Conservation (phyloP, 2,113 vertebrate species). For the Pelecanus crispus region DNA sequence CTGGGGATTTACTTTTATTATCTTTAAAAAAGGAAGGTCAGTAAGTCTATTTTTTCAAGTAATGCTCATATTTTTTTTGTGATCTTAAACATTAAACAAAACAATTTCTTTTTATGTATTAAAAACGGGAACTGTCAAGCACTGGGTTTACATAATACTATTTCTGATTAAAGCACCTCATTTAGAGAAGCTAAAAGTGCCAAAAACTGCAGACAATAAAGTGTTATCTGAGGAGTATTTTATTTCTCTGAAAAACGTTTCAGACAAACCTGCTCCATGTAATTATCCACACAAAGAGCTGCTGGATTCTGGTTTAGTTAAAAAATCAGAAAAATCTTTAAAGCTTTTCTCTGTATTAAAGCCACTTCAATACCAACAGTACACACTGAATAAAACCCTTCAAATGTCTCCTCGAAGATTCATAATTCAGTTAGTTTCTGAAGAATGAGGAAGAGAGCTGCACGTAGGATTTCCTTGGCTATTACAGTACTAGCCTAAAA, state of each 20-base stretch:
- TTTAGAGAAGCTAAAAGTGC: neutral
- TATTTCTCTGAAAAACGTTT: conserved; percentile 8
- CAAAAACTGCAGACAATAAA: neutral
- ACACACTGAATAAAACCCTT: neutral
- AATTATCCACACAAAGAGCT: conserved; percentile 2
- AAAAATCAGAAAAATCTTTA: neutral
- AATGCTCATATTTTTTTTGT: neutral
- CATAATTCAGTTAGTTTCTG: neutral
- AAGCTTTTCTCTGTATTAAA: neutral
- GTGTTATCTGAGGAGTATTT: neutral
- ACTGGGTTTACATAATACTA: neutral
- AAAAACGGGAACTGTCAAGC: conserved; percentile 1
- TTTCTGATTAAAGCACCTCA: conserved; percentile 23
- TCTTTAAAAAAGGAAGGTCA: neutral
- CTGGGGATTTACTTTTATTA: neutral
- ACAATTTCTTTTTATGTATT: neutral
- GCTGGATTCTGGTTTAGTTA: neutral
- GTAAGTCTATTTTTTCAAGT: neutral
- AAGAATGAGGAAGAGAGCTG: neutral
- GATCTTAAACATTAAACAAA: conserved; percentile 9
- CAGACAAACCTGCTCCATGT: neutral
- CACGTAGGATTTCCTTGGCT: neutral
- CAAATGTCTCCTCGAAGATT: neutral
- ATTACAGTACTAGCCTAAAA: neutral
- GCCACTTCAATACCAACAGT: neutral